Conservation (phyloP, 2,888 invertebrate species). For the Strigamia crassipes region DNA sequence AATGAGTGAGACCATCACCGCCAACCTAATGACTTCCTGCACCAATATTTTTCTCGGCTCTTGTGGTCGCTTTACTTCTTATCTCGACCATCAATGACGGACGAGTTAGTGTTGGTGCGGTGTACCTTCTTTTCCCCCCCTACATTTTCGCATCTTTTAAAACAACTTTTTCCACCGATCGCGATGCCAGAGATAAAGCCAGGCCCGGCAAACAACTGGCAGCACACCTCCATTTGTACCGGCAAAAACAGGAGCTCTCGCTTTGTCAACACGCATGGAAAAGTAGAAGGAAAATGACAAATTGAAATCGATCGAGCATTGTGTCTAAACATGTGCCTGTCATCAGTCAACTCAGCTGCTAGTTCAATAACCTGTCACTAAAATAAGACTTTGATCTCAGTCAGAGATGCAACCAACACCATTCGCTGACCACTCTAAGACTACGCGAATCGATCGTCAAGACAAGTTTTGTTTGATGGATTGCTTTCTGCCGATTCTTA, state of each 20-base stretch:
- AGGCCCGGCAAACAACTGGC: background rate
- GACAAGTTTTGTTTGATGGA: slow-evolving; percentile 28
- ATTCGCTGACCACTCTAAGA: background rate
- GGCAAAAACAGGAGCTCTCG: background rate
- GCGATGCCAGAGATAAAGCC: slow-evolving; percentile 10
- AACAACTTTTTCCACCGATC: background rate
- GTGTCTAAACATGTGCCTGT: slow-evolving; percentile 9
- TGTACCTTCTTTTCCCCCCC: background rate
- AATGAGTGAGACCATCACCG: slow-evolving; percentile 34
- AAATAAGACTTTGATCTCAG: slow-evolving; percentile 27
- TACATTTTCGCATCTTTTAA: slow-evolving; percentile 12
- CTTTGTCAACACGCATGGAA: background rate
- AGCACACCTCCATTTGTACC: background rate
- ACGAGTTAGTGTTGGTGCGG: background rate
- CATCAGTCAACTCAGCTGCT: slow-evolving; percentile 5
- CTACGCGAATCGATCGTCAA: background rate
- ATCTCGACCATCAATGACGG: slow-evolving; percentile 30
- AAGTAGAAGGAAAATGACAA: background rate
- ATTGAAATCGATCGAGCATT: slow-evolving; percentile 2
- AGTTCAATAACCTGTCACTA: slow-evolving; percentile 31
- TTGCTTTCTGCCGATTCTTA: slow-evolving; percentile 27
- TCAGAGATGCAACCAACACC: background rate
- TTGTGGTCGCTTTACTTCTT: slow-evolving; percentile 19
- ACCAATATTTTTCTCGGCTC: slow-evolving; percentile 28
- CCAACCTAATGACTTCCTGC: slow-evolving; percentile 34